Evolutionary conservation across 2,888 invertebrate genomes (phyloP).

Genomic region (Pogonocherus hispidulus): DNA sequence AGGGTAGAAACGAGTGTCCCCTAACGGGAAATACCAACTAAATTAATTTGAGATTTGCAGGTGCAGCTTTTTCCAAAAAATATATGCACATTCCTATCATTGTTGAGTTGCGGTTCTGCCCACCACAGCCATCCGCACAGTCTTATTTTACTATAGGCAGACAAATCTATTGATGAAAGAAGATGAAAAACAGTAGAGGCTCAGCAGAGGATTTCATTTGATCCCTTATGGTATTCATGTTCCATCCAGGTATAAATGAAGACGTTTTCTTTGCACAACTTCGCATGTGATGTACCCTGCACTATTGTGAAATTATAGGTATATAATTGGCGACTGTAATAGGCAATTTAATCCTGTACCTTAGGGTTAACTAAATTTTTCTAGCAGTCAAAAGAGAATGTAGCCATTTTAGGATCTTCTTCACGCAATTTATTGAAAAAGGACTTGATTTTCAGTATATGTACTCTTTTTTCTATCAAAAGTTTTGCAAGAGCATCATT

Average conservation of each 20-base stretch:
- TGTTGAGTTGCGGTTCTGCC: neutral
- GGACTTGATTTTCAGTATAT: slow-evolving; percentile 1
- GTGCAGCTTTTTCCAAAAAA: neutral
- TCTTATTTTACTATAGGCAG: slow-evolving; percentile 4
- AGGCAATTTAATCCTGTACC: slow-evolving; percentile 22
- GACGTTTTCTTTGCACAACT: slow-evolving; percentile 13
- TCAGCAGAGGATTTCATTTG: slow-evolving; percentile 32
- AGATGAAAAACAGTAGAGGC: slow-evolving; percentile 21
- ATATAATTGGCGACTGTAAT: slow-evolving; percentile 25
- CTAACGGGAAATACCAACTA: neutral
- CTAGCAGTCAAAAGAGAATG: slow-evolving; percentile 28
- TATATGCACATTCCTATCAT: neutral
- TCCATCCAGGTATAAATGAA: slow-evolving; percentile 22
- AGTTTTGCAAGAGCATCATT: neutral
- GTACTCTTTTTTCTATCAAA: neutral
- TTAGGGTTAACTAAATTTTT: slow-evolving; percentile 31
- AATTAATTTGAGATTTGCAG: neutral
- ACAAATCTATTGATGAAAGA: slow-evolving; percentile 1
- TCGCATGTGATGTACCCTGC: slow-evolving; percentile 16
- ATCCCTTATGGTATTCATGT: slow-evolving; percentile 27
- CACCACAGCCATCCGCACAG: slow-evolving; percentile 34
- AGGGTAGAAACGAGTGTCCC: neutral
- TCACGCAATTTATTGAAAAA: slow-evolving; percentile 8
- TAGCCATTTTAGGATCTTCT: neutral
- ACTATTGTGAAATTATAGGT: slow-evolving; percentile 32